Evolutionary conservation across 2,797 vertebrate genomes (phyloP).

Genomic region (Scolopax bukidnonensis): DNA sequence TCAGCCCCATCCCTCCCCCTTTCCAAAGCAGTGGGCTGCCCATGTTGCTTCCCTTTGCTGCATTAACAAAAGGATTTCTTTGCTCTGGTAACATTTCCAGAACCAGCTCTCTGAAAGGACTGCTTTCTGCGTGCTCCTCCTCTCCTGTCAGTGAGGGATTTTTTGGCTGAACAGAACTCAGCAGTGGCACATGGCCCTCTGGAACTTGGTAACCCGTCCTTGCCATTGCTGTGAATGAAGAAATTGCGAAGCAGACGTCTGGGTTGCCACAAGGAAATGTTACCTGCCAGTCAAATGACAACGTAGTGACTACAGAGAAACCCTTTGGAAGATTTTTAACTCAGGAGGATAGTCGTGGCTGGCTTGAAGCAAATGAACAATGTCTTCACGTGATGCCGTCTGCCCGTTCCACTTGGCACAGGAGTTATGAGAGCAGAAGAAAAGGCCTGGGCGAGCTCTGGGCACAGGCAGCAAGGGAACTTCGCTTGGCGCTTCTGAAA

Average conservation of each 20-base stretch:
- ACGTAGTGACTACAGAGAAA: not conserved
- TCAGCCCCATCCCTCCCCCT: not conserved
- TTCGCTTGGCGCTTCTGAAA: not conserved
- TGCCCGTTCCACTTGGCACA: not conserved
- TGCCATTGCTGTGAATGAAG: not conserved
- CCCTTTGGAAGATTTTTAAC: not conserved
- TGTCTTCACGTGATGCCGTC: not conserved
- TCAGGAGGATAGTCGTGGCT: fast-evolving
- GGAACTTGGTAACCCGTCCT: not conserved
- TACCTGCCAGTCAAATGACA: no score
- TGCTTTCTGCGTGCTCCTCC: not conserved
- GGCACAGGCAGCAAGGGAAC: not conserved
- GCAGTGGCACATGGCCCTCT: fast-evolving
- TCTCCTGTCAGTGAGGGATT: not conserved
- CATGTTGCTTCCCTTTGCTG: not conserved
- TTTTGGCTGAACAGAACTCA: not conserved
- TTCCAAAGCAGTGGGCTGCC: not conserved
- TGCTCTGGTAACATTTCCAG: not conserved
- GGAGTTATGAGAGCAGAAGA: not conserved
- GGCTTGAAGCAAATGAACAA: not conserved
- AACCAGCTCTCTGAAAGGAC: not conserved
- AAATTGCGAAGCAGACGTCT: not conserved
- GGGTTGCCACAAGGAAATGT: not conserved
- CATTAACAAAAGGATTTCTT: not conserved
- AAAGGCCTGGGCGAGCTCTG: not conserved